Evolutionary conservation across 2,113 vertebrate genomes (phyloP), one percentile per base, ranked within the genome.

Genomic region (Saguinus midas): DNA sequence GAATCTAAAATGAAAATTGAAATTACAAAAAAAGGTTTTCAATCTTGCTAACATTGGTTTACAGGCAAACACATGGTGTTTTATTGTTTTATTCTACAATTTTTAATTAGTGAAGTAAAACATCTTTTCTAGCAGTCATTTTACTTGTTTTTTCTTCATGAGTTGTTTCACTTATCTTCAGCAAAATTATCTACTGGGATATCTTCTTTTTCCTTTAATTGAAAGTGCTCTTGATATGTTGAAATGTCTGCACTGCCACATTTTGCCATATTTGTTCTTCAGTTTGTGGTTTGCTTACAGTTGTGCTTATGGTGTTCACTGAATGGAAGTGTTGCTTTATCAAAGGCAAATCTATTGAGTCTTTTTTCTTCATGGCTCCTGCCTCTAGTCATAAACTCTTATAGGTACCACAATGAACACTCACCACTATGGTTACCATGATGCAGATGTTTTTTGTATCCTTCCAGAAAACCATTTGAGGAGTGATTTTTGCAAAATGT

Each of bases 391-490:
- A 52, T 45, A 85, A 2, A 52, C 17, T 43, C 85, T 72, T 55
- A 8, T 35, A 48, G 27, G 17, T 48, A 20, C n/a, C 1, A 29
- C 10, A 37, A 6, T 1, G 8, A 52, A 17, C 48, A 94, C 98
- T 98, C 97, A 99, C 99, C 97, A 97, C 78, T 43, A 99, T 97
- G 68, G 99, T 98, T 90, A 98, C 98, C 75, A 99, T 98, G 98
- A 99, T 98, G 98, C 99, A 99, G 98, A 99, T 99, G 97, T 99
- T 99, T 95, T 99, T 99, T 17, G 99, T 99, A 92, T 99, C 99
- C 96, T 99, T 99, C 99, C 99, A 99, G 98, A 99, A 99, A n/a
- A 99, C 97, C 0, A 91, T 97, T 7, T 98, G 98, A 52, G 98
- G 99, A 48, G 99, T 99, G 86, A 99, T 98, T 90, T 98, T 99